These are phyloP conservation scores for rabbit (Oryctolagus cuniculus) DNA, from an alignment of 2,113 vertebrate species.

Conservation along the genomic window mOryCun1.1 NC_091444.1:62163501-62164000, in stretches of 20 bases:
- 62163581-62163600: neutral
- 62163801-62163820: neutral
- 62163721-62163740: neutral
- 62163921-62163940: neutral
- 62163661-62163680: neutral
- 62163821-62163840: neutral
- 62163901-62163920: neutral
- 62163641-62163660: neutral
- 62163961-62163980: no score
- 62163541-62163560: neutral
- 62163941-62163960: neutral
- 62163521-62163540: neutral
- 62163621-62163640: neutral
- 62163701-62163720: neutral
- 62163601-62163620: neutral
- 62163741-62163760: fast-evolving
- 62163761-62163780: neutral
- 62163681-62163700: neutral
- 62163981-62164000: no score
- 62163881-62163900: neutral
- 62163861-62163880: neutral
- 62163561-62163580: neutral
- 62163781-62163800: neutral
- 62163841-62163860: neutral
- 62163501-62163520: neutral